Percentiles rank a stretch among this genome's conserved stretches.
Evolutionary conservation across 2,113 vertebrate species (phyloP).

Genomic region (Nematolebias whitei): DNA sequence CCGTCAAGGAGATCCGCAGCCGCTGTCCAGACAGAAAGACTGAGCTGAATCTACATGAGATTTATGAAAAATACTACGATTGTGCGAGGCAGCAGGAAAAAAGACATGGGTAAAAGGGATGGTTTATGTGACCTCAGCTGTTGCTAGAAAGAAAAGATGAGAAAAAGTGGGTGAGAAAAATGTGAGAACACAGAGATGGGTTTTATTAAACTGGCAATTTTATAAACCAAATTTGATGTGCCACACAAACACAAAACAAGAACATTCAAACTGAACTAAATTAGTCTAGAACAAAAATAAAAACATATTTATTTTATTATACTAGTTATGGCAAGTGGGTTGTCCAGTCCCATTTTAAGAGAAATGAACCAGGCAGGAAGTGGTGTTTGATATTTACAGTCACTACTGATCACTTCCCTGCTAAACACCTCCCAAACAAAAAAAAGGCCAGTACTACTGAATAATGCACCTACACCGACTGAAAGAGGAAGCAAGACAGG

Average conservation of each 20-base stretch:
- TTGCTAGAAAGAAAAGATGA: too few species aligned
- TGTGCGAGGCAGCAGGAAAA: conserved; percentile 44
- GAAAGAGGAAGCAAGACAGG: conserved; percentile 54
- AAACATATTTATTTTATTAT: neutral
- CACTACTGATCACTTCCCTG: neutral
- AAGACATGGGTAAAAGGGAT: too few species aligned
- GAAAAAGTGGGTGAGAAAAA: too few species aligned
- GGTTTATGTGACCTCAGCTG: too few species aligned
- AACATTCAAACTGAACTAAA: too few species aligned
- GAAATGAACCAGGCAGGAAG: too few species aligned
- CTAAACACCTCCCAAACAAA: neutral
- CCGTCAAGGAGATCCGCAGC: conserved; percentile 53
- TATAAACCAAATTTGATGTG: too few species aligned
- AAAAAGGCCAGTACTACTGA: neutral
- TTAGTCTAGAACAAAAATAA: neutral
- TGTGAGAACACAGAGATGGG: too few species aligned
- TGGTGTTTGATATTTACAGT: neutral
- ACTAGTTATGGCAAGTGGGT: too few species aligned
- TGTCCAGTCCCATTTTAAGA: too few species aligned
- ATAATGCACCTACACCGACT: neutral
- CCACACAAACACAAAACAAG: too few species aligned
- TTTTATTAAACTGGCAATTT: too few species aligned
- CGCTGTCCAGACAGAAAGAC: conserved; percentile 68
- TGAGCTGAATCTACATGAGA: conserved; percentile 31
- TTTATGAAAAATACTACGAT: conserved; percentile 40